phyloP scores from a whole-genome alignment of 2,113 vertebrate species.

The Heloderma charlesbogerti region DNA sequence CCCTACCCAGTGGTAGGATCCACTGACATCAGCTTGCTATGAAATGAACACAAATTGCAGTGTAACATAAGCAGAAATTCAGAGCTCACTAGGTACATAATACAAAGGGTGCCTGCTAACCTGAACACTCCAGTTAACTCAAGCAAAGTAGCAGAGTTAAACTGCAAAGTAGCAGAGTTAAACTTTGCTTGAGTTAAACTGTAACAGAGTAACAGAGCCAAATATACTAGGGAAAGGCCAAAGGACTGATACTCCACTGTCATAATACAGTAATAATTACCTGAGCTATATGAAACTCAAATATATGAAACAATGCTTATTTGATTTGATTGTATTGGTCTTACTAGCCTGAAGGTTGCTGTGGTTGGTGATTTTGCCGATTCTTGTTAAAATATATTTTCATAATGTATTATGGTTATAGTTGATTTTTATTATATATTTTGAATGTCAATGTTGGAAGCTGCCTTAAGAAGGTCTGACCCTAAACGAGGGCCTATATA shows the following conservation, averaged over 20 bases:
- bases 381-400: neutral
- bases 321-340: slow-evolving; percentile 5
- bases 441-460: neutral
- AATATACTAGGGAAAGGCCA: neutral
- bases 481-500: neutral
- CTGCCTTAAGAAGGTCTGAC: neutral
- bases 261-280: neutral
- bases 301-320: neutral
- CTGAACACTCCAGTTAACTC: neutral
- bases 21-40: neutral
- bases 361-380: neutral
- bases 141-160: neutral
- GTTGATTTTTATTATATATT: neutral
- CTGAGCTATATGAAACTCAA: neutral
- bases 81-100: neutral
- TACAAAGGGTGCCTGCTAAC: neutral
- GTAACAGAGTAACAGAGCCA: neutral
- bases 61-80: neutral
- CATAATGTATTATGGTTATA: no score
- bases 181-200: no score
- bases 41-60: neutral
- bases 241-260: neutral
- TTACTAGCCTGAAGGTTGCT: neutral
- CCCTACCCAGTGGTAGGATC: neutral
- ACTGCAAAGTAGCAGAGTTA: no score